Conservation (phyloP, 1,140 invertebrate genomes). For the Sminthurinus signatus region DNA sequence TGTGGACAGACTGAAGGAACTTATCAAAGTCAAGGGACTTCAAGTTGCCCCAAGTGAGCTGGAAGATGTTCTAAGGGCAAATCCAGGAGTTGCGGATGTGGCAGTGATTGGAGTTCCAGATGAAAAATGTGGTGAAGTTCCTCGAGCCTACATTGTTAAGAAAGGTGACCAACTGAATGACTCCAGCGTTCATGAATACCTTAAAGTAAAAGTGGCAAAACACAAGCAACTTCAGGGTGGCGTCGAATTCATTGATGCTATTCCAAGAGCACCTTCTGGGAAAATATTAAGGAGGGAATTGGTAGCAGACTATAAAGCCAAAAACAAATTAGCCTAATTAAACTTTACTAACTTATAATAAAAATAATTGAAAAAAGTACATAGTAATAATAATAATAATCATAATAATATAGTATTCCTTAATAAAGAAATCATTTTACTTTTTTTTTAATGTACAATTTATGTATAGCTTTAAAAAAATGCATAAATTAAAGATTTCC, state of each 20-base stretch:
- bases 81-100: slow-evolving; percentile 49
- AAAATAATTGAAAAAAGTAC: too few species aligned
- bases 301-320: neutral
- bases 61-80: slow-evolving; percentile 50
- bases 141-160: slow-evolving; percentile 59
- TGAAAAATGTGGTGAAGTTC: slow-evolving; percentile 48
- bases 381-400: too few species aligned
- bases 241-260: slow-evolving; percentile 19
- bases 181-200: slow-evolving; percentile 54
- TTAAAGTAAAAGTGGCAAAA: slow-evolving; percentile 54
- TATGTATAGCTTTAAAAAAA: too few species aligned
- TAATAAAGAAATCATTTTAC: too few species aligned
- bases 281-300: slow-evolving; percentile 27
- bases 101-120: slow-evolving; percentile 58
- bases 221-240: slow-evolving; percentile 61
- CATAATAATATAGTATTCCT: too few species aligned
- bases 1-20: slow-evolving; percentile 76
- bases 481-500: too few species aligned
- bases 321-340: too few species aligned
- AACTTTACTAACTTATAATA: too few species aligned
- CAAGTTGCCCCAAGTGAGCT: slow-evolving; percentile 56
- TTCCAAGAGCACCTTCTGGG: slow-evolving; percentile 20
- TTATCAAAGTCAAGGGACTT: too few species aligned
- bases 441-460: too few species aligned
- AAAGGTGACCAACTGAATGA: slow-evolving; percentile 50